Evolutionary conservation across 2,113 vertebrate species (phyloP).

Genomic region (Pionites leucogaster): DNA sequence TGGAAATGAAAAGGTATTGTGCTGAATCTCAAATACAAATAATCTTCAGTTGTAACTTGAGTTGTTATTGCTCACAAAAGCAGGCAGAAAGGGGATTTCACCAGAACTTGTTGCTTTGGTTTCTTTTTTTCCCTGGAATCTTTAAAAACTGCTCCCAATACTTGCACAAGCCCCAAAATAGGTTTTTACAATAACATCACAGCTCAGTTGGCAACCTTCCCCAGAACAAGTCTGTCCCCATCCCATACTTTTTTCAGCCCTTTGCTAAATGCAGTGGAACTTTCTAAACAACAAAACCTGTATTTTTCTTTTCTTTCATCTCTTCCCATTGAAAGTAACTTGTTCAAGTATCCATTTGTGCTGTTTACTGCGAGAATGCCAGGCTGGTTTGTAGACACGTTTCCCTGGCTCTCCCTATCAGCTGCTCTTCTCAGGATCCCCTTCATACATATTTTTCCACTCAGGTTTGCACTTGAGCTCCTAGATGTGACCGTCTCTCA

Average conservation of each 20-base stretch:
- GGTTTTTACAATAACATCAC: not conserved
- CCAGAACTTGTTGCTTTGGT: not conserved
- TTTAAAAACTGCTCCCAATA: not conserved
- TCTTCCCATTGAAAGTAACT: not conserved
- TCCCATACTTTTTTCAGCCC: not conserved
- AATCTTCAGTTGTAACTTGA: not conserved
- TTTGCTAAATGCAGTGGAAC: not conserved
- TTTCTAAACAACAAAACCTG: not conserved
- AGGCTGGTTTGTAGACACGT: not conserved
- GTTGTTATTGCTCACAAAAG: not conserved
- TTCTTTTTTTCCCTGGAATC: constrained; percentile 29
- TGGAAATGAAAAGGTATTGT: constrained; percentile 28
- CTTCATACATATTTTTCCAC: not conserved
- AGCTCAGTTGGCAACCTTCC: constrained; percentile 8
- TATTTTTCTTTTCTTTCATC: not conserved
- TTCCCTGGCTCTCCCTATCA: not conserved
- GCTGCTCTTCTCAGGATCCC: not conserved
- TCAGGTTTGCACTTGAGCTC: not conserved
- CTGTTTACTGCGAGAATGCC: not conserved
- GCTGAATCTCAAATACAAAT: not conserved
- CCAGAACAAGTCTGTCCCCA: constrained; percentile 25
- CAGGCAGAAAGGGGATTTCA: not conserved
- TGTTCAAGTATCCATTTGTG: not conserved
- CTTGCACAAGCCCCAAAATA: not conserved
- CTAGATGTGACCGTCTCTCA: not conserved